Percentiles rank a stretch among this genome's conserved stretches.
Conservation (phyloP, 2,888 invertebrate genomes). For the Prionchulus punctatus region DNA sequence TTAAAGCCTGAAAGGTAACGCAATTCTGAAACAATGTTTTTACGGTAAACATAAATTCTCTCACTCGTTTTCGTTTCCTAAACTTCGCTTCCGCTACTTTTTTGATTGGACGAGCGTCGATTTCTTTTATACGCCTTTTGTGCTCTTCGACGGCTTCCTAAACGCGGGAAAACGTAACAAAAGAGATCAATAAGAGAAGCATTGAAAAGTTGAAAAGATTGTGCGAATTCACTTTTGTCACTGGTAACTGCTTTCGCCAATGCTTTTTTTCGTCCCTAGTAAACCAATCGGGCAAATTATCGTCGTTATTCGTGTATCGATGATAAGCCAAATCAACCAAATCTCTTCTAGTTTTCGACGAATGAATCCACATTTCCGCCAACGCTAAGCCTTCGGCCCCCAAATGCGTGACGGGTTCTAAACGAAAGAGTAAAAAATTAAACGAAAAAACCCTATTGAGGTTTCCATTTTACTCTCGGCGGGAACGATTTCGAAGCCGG, state of each 20-base stretch:
- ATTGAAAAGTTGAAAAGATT: too few relatives aligned
- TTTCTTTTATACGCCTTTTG: conserved; percentile 51
- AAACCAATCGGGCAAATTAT: conserved; percentile 87
- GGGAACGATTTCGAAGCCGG: too few relatives aligned
- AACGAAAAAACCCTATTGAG: too few relatives aligned
- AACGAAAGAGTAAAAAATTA: neutral
- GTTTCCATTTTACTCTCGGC: too few relatives aligned
- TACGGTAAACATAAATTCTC: too few relatives aligned
- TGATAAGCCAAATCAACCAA: conserved; percentile 79
- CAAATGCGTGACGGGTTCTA: too few relatives aligned
- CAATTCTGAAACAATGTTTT: too few relatives aligned
- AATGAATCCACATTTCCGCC: conserved; percentile 73
- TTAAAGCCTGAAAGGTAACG: conserved; percentile 42
- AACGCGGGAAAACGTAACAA: neutral
- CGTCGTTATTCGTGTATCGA: conserved; percentile 76
- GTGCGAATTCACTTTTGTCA: conserved; percentile 50
- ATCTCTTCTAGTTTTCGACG: conserved; percentile 75
- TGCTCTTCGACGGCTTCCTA: conserved; percentile 55
- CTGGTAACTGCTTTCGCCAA: conserved; percentile 61
- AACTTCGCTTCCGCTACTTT: conserved; percentile 95
- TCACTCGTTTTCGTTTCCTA: conserved; percentile 75
- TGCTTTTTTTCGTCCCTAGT: conserved; percentile 77
- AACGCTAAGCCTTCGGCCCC: conserved; percentile 74
- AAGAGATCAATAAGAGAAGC: neutral
- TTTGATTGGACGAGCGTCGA: conserved; percentile 86